phyloP scores from a whole-genome alignment of 2,888 invertebrate species.

The Zaprionus lineosus region DNA sequence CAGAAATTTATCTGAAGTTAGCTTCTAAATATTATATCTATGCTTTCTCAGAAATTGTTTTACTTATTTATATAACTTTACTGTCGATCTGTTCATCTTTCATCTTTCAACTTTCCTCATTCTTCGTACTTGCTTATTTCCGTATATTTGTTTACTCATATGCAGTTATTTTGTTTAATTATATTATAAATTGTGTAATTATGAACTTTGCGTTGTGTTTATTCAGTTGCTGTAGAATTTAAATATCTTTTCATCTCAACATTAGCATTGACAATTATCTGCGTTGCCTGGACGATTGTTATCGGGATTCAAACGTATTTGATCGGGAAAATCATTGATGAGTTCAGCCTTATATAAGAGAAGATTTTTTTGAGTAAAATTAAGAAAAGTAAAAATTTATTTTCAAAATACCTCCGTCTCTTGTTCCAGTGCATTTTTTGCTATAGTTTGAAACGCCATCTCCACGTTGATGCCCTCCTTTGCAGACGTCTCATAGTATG shows the following conservation, averaged over 20 bases:
- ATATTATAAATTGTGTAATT: constrained; percentile 66
- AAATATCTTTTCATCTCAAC: constrained; percentile 49
- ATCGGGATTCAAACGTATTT: constrained; percentile 92
- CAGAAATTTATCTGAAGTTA: constrained; percentile 57
- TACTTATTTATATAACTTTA: constrained; percentile 57
- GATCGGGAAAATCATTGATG: constrained; percentile 98
- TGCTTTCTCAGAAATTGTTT: constrained; percentile 66
- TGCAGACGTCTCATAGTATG: constrained; percentile 99
- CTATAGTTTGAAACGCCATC: constrained; percentile 99
- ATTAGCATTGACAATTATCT: constrained; percentile 90
- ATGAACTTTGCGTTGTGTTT: constrained; percentile 60
- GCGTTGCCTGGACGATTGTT: constrained; percentile 88
- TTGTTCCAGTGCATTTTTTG: constrained; percentile 97
- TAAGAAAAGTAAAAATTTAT: background rate
- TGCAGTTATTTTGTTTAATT: constrained; percentile 50
- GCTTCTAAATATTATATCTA: constrained; percentile 62
- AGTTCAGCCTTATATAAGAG: constrained; percentile 89
- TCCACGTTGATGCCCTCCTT: constrained; percentile 99
- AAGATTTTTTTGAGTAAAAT: constrained; percentile 1
- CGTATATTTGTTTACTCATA: constrained; percentile 42
- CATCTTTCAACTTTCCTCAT: constrained; percentile 33
- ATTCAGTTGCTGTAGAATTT: constrained; percentile 37
- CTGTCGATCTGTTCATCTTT: constrained; percentile 25
- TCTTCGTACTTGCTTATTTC: constrained; percentile 37
- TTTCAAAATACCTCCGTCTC: constrained; percentile 87